These are phyloP conservation scores for Megaleporinus macrocephalus DNA, from an alignment of 2,113 vertebrate genomes.

Conservation along the genomic window DNA sequence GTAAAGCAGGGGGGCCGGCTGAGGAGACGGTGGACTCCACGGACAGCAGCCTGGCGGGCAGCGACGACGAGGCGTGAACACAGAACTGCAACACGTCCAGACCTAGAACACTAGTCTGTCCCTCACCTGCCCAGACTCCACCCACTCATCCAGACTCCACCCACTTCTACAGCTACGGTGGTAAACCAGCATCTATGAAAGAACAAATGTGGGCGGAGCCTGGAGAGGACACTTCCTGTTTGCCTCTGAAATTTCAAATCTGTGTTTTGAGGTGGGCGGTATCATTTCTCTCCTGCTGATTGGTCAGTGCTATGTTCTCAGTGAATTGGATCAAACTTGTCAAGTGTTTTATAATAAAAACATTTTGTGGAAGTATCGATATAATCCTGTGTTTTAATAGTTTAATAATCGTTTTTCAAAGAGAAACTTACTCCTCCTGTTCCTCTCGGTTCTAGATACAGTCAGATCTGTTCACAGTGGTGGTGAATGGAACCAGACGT, in stretches of 20 bases:
- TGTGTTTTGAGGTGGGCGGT: not conserved
- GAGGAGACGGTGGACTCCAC: slow-evolving; percentile 79
- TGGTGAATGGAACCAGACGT: no score
- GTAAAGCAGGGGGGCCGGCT: slow-evolving; percentile 57
- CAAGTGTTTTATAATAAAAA: slow-evolving; percentile 45
- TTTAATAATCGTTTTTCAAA: not conserved
- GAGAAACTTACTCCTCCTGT: no score
- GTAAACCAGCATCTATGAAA: no score
- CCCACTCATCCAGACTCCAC: no score
- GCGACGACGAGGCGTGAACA: slow-evolving; percentile 83
- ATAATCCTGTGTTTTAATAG: not conserved
- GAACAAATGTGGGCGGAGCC: no score
- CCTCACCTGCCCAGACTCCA: no score
- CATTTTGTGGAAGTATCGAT: not conserved
- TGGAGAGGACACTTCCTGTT: no score
- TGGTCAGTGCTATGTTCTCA: not conserved
- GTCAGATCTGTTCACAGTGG: no score
- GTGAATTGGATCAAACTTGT: not conserved
- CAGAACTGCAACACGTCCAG: not conserved
- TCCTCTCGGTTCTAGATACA: no score
- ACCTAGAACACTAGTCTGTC: not conserved
- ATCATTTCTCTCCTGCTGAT: not conserved
- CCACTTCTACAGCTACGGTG: no score
- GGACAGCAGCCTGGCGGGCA: slow-evolving; percentile 89
- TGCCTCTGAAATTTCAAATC: not conserved